These are phyloP conservation scores for Arctia plantaginis DNA, from an alignment of 2,888 invertebrate species.

Conservation along the genomic window DNA sequence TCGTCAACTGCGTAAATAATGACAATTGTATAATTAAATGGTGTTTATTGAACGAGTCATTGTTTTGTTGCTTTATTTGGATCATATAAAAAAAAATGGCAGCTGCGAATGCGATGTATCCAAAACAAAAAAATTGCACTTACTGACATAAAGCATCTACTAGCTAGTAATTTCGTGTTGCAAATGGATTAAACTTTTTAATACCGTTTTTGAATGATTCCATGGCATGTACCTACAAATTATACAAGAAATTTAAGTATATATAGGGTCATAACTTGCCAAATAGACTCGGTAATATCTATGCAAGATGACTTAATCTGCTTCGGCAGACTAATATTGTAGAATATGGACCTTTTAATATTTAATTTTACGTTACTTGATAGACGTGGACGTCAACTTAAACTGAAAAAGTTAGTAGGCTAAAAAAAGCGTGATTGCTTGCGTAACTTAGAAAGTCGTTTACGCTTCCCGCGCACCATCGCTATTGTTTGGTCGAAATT, in stretches of 20 bases:
- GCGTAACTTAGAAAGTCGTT: constrained; percentile 67
- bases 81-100: neutral
- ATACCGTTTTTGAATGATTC: too few species aligned
- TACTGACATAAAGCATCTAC: neutral
- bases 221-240: too few species aligned
- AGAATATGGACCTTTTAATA: neutral
- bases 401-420: constrained; percentile 12
- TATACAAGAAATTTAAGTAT: neutral
- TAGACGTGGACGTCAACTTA: neutral
- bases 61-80: neutral
- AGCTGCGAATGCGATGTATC: too few species aligned
- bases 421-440: constrained; percentile 50
- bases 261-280: neutral
- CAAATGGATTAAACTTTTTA: too few species aligned
- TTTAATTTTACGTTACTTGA: neutral
- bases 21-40: neutral
- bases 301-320: neutral
- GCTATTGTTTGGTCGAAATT: constrained; percentile 62
- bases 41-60: neutral
- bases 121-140: neutral
- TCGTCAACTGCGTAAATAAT: constrained; percentile 2
- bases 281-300: neutral
- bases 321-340: neutral
- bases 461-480: constrained; percentile 57
- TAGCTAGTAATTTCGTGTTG: too few species aligned